Evolutionary conservation across 92 coral and sea anemone species (phyloP).

Genomic region (Bergia sp.): DNA sequence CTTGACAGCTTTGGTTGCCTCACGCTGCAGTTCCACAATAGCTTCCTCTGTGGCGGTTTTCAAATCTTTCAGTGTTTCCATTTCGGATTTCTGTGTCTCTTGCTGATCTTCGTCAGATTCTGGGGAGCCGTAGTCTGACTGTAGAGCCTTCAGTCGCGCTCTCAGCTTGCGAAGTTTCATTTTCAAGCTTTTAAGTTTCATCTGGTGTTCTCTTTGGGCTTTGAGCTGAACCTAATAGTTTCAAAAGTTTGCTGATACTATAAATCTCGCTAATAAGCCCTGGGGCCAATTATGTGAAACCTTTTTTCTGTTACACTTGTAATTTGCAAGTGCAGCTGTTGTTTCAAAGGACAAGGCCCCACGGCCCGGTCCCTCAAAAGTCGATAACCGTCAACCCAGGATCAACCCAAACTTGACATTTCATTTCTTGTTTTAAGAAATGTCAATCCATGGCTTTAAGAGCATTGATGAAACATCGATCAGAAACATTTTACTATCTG

Average conservation of each 20-base stretch:
- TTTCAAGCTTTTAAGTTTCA: constrained; percentile 74
- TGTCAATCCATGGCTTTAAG: too few species aligned
- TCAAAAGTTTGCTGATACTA: neutral
- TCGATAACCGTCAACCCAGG: too few species aligned
- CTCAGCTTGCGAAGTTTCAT: constrained; percentile 78
- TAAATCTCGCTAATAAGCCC: neutral
- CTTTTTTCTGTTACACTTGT: neutral
- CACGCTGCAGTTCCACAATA: constrained; percentile 71
- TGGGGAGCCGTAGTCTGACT: constrained; percentile 66
- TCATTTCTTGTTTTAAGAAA: too few species aligned
- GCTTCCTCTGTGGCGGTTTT: constrained; percentile 88
- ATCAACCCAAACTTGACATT: too few species aligned
- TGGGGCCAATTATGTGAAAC: neutral
- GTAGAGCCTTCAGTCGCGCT: constrained; percentile 64
- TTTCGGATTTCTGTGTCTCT: constrained; percentile 79
- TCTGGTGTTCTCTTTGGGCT: constrained; percentile 83
- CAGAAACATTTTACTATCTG: too few species aligned
- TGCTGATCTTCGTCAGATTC: constrained; percentile 53
- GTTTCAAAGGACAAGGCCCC: neutral
- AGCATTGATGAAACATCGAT: too few species aligned
- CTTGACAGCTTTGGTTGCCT: constrained; percentile 59
- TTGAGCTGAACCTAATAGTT: constrained; percentile 68
- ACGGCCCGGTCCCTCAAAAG: neutral
- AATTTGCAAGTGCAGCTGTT: neutral
- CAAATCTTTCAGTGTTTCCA: constrained; percentile 77